Conservation (phyloP, 2,888 invertebrate species). For the Pilophorus perplexus region DNA sequence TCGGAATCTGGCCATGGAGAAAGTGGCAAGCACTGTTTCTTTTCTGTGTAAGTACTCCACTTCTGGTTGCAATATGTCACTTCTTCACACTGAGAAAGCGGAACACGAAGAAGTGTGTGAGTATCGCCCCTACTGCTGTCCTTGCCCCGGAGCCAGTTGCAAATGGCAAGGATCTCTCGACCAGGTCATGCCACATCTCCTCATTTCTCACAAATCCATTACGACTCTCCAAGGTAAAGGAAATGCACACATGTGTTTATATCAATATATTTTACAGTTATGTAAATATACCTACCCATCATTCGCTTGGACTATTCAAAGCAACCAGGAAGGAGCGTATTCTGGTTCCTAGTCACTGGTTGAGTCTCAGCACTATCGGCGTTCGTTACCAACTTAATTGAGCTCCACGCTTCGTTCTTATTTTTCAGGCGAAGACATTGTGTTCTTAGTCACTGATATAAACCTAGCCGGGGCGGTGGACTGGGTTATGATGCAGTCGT, state of each 20-base stretch:
- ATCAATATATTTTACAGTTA: too few species aligned
- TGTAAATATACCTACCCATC: too few species aligned
- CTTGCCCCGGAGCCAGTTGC: constrained; percentile 98
- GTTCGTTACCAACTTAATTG: too few species aligned
- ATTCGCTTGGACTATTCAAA: too few species aligned
- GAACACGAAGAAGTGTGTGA: constrained; percentile 99
- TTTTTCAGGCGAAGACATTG: constrained; percentile 86
- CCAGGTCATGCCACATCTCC: constrained; percentile 97
- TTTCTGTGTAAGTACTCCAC: constrained; percentile 98
- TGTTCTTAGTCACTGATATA: constrained; percentile 98
- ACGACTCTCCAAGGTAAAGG: constrained; percentile 90
- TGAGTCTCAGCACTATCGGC: too few species aligned
- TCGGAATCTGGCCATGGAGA: constrained; percentile 98
- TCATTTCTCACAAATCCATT: constrained; percentile 96
- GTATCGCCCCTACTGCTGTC: constrained; percentile 96
- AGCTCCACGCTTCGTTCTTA: too few species aligned
- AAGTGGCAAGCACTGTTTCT: constrained; percentile 96
- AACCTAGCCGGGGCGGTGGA: constrained; percentile 98
- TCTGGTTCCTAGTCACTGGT: too few species aligned
- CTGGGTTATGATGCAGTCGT: constrained; percentile 99
- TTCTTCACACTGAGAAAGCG: constrained; percentile 94
- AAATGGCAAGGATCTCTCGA: constrained; percentile 98
- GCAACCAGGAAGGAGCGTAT: too few species aligned
- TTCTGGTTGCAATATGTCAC: constrained; percentile 88
- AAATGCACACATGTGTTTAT: too few species aligned